A percentile compares a stretch with the other conserved stretches of the same genome.
Conservation (phyloP, 2,797 vertebrate genomes). For the Botia kubotai region DNA sequence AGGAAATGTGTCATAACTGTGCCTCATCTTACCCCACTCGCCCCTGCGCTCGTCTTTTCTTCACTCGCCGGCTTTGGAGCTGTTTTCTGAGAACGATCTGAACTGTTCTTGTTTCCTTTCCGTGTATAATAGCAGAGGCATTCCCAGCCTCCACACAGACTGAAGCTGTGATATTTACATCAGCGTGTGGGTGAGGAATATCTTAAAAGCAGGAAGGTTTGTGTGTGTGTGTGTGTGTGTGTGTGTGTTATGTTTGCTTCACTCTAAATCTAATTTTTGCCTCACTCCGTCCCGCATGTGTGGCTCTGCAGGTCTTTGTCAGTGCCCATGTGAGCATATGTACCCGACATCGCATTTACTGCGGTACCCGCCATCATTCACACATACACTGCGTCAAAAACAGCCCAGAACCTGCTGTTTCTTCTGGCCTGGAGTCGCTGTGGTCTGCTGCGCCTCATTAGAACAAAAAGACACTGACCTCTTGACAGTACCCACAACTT, state of each 20-base stretch:
- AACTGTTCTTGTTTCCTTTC: background rate
- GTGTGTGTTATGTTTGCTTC: background rate
- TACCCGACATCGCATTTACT: conserved; percentile 33
- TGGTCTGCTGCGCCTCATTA: conserved; percentile 42
- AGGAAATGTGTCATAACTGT: background rate
- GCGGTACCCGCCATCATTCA: conserved; percentile 15
- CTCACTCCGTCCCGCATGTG: background rate
- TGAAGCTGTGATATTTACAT: conserved; percentile 30
- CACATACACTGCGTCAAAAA: conserved; percentile 25
- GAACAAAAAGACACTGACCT: conserved; percentile 26
- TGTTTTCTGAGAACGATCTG: background rate
- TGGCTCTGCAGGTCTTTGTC: conserved; percentile 4
- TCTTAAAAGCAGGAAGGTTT: conserved; percentile 1
- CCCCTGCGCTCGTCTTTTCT: background rate
- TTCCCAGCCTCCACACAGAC: conserved; percentile 30
- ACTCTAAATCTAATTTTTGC: background rate
- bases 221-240: conserved; percentile 2
- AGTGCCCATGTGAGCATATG: conserved; percentile 13
- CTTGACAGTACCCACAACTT: conserved; percentile 24
- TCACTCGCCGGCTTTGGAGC: background rate
- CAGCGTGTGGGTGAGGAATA: conserved; percentile 26
- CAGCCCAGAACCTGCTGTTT: conserved; percentile 17
- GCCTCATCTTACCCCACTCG: background rate
- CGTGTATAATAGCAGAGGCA: background rate
- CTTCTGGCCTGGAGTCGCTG: conserved; percentile 17